Base-by-base conservation (phyloP, 2,888 invertebrate species). In the Pilophorus perplexus region DNA sequence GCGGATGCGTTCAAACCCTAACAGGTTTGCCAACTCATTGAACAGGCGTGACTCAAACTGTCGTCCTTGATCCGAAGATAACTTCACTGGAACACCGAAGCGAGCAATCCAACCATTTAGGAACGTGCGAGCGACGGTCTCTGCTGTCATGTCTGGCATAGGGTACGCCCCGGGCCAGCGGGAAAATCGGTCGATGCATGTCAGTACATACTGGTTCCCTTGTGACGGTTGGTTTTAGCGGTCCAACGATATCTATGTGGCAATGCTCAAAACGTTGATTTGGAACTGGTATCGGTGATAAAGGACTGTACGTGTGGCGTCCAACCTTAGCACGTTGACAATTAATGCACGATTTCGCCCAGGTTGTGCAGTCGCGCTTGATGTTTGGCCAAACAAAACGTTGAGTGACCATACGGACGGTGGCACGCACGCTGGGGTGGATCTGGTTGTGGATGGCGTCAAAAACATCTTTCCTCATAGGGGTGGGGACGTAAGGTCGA, bases 111-210 rank as follows among this genome's bases (percentile, higher is more conserved):
- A 80, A 0, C 71, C 69, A 0, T 60, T 40, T 18, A 74, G 66
- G 2, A 80, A 73, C 1, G 75, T 73, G 14, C 68, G 57, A 1
- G 76, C 76, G 2, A 76, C 74, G 0, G 76, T 75, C 60, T 74
- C 75, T 0, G 77, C 77, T 0, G 76, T 75, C n/a, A 76, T 76
- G 60, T 77, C 74, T 1, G 28, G 10, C 0, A 77, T 52, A 0
- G 77, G 77, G 6, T 73, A 68, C 0, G 72, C 76, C 66, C 77
- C 77, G 8, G 76, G 74, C 78, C 78, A 78, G 4, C 77, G 72
- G 0, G 77, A 76, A 50, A 70, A 73, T 2, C 75, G 33, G 57
- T 77, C 75, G 3, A 75, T 72, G 14, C 73, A 72, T 0, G 77
- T 77, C 0, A 78, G 72, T 18, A 74, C 74, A 66, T 76, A 78